Evolutionary conservation across 2,888 invertebrate species (phyloP).

Genomic region (Cephalotes varians): DNA sequence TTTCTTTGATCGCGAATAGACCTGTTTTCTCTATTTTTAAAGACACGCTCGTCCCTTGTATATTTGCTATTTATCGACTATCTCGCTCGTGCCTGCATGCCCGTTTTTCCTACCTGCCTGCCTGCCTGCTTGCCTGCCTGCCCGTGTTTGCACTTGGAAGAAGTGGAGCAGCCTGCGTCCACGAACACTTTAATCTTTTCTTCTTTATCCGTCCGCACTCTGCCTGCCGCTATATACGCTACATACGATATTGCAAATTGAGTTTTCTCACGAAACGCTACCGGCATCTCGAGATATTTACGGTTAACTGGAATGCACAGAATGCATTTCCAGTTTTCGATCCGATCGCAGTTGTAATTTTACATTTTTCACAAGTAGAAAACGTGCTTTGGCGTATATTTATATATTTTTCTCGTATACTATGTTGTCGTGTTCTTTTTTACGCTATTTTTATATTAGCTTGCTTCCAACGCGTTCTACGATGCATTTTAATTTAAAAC

Average conservation of each 20-base stretch:
- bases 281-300: slow-evolving; percentile 51
- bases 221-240: slow-evolving; percentile 25
- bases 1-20: slow-evolving; percentile 49
- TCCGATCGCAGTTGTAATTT: slow-evolving; percentile 23
- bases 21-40: slow-evolving; percentile 49
- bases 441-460: not conserved
- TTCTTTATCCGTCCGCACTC: slow-evolving; percentile 53
- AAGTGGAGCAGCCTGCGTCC: slow-evolving; percentile 49
- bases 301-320: slow-evolving; percentile 45
- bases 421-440: not conserved
- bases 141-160: slow-evolving; percentile 49
- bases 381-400: slow-evolving; percentile 12
- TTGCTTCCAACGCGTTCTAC: not conserved
- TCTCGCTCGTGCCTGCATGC: slow-evolving; percentile 8
- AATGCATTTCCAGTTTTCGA: slow-evolving; percentile 17
- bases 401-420: not conserved
- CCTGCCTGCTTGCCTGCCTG: slow-evolving; percentile 15
- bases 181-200: slow-evolving; percentile 54
- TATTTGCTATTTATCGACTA: slow-evolving; percentile 54
- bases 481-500: not conserved
- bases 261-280: slow-evolving; percentile 54
- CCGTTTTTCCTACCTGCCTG: slow-evolving; percentile 23
- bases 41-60: slow-evolving; percentile 43
- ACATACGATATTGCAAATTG: slow-evolving; percentile 48
- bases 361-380: not conserved